A percentile compares a stretch with the other conserved stretches of the same genome.
phyloP scores from a whole-genome alignment of 2,888 invertebrate species.

The Sinotaia quadrata region DNA sequence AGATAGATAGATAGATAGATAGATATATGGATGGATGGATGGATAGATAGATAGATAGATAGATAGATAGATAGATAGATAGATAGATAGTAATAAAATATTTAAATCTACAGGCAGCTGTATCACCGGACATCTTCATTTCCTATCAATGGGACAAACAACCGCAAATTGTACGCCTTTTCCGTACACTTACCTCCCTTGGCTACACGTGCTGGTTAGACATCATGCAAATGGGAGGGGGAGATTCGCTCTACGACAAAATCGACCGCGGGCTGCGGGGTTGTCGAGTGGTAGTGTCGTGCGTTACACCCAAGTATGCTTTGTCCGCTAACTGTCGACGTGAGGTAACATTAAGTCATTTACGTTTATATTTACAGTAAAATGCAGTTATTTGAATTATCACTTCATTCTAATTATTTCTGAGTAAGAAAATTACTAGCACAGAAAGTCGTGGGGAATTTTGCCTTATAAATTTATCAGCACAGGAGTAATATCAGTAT shows the following conservation, averaged over 20 bases:
- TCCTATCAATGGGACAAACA: constrained; percentile 69
- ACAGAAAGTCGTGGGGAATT: background rate
- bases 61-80: too few relatives aligned
- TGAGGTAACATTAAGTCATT: constrained; percentile 48
- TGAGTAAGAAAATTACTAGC: background rate
- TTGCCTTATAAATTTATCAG: background rate
- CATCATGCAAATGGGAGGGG: constrained; percentile 67
- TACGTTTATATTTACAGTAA: constrained; percentile 56
- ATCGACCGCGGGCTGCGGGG: constrained; percentile 59
- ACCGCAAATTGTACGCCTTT: constrained; percentile 54
- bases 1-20: too few relatives aligned
- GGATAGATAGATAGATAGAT: too few relatives aligned
- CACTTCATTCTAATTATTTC: background rate
- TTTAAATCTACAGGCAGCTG: constrained; percentile 11
- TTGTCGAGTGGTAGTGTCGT: constrained; percentile 57
- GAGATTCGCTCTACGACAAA: constrained; percentile 67
- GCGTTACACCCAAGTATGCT: constrained; percentile 66
- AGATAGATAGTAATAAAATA: too few relatives aligned
- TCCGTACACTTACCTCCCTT: constrained; percentile 48
- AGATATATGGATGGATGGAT: too few relatives aligned
- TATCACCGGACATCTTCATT: constrained; percentile 25
- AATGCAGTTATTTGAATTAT: background rate
- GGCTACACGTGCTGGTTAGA: constrained; percentile 67
- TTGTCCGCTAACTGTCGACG: constrained; percentile 67
- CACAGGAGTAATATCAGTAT: too few relatives aligned